Base-by-base conservation (phyloP, 2,797 vertebrate genomes). In the Neosilurus hyrtlii region DNA sequence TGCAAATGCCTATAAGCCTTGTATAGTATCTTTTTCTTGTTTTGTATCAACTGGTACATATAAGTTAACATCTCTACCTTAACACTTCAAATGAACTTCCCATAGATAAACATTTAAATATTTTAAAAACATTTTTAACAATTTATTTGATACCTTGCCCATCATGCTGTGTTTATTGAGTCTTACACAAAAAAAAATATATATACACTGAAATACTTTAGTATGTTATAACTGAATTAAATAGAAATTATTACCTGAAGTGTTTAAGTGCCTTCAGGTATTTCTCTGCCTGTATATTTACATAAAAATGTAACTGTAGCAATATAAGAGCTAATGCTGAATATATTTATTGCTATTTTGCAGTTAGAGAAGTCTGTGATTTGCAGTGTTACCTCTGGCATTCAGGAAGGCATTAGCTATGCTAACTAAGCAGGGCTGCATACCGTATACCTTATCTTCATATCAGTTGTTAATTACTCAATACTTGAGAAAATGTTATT, bases 11-110 rank as follows among this genome's bases (percentile, higher is more conserved):
- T 30, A 59, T 78, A 22, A 86, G 82, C 82, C 83, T 81, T 78
- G 49, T 87, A 87, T 81, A 87, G 73, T 89, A 86, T 89, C 83
- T 84, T 37, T 80, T 75, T 85, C 20, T 82, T 56, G 78, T 82
- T 35, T 81, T 88, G 75, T 88, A 86, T 84, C 30, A 63, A 43
- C 63, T 70, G 43, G 14, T 84, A 66, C 26, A 72, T 3, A 2
- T 57, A 66, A 65, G 35, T 73, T 83, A 73, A 72, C 26, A 18
- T 80, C 83, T 74, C 59, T 63, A 43, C 59, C n/a, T 74, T 84
- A 84, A 80, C 76, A 57, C 35, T n/a, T 63, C 14, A 78, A 26
- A 26, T 24, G 57, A 15, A 51, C 43, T 80, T 74, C 16, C 43
- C 24, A 62, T 35, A 80, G 54, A 52, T 37, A 14, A 63, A 52